Evolutionary conservation across 2,113 vertebrate species (phyloP).

Genomic region (Bostrychus sinensis): DNA sequence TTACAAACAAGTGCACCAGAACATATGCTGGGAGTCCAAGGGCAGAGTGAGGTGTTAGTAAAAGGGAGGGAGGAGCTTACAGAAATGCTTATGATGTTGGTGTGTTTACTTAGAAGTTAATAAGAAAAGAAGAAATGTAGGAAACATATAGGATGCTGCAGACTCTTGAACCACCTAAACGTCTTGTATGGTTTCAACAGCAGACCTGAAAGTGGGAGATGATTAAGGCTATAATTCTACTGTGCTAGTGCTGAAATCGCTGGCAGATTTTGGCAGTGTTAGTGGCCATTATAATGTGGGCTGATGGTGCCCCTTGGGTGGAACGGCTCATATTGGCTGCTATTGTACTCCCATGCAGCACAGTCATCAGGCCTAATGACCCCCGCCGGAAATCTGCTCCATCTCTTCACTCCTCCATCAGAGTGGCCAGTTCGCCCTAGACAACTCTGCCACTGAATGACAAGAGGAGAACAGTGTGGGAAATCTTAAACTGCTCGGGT

Average conservation of each 20-base stretch:
- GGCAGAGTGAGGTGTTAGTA: too few relatives aligned
- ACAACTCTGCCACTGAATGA: background rate
- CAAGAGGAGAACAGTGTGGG: too few relatives aligned
- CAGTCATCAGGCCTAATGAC: constrained; percentile 45
- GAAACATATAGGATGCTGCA: background rate
- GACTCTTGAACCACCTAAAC: background rate
- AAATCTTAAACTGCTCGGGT: too few relatives aligned
- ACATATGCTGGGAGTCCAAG: too few relatives aligned
- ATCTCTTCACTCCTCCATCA: constrained; percentile 17
- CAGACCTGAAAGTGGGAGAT: constrained; percentile 4
- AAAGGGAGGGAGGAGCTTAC: too few relatives aligned
- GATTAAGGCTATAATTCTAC: constrained; percentile 37
- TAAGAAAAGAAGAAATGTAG: too few relatives aligned
- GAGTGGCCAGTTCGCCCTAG: constrained; percentile 18
- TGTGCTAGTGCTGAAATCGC: constrained; percentile 23
- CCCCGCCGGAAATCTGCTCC: constrained; percentile 29
- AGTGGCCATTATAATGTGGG: constrained; percentile 35
- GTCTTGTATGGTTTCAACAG: background rate
- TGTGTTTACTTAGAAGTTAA: too few relatives aligned
- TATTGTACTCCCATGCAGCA: constrained; percentile 34
- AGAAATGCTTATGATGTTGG: too few relatives aligned
- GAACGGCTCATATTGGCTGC: constrained; percentile 35
- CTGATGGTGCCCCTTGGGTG: constrained; percentile 35
- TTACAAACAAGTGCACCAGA: too few relatives aligned
- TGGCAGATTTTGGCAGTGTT: constrained; percentile 23